Conservation (phyloP, 2,797 vertebrate genomes). For the Peromyscus melanophrys region DNA sequence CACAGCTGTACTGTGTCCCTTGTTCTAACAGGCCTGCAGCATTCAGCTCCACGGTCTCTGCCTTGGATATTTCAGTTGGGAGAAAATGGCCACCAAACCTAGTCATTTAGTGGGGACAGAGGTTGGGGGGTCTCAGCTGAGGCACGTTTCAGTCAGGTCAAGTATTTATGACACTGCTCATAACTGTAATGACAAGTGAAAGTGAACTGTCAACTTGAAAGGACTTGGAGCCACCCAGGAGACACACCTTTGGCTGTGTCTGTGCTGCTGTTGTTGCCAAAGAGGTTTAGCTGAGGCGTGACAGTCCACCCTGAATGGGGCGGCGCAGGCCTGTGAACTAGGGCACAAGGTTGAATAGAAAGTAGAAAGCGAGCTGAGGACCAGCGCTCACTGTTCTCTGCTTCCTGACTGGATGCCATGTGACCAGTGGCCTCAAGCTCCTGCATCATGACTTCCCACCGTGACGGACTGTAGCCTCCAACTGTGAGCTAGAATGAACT, state of each 20-base stretch:
- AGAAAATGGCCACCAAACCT: background rate
- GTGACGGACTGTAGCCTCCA: background rate
- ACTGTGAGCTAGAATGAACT: background rate
- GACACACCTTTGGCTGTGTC: background rate
- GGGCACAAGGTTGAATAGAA: too few relatives aligned
- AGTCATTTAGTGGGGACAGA: background rate
- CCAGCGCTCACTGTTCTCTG: background rate
- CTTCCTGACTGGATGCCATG: background rate
- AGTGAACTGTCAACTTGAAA: background rate
- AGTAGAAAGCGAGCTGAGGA: background rate
- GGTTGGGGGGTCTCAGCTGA: background rate
- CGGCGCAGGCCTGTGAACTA: background rate
- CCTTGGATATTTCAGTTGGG: background rate
- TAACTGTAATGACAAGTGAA: background rate
- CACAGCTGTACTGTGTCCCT: background rate
- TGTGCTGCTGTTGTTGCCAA: too few relatives aligned
- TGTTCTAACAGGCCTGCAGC: too few relatives aligned
- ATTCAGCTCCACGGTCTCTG: accelerated
- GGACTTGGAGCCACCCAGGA: background rate
- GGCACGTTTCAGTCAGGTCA: background rate
- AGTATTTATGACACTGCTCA: background rate
- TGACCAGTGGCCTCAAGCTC: background rate
- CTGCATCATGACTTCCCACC: background rate
- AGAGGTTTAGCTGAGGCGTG: background rate
- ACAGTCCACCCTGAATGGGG: too few relatives aligned